Evolutionary conservation across 1,140 invertebrate species (phyloP).

Genomic region (Telenomus remus): DNA sequence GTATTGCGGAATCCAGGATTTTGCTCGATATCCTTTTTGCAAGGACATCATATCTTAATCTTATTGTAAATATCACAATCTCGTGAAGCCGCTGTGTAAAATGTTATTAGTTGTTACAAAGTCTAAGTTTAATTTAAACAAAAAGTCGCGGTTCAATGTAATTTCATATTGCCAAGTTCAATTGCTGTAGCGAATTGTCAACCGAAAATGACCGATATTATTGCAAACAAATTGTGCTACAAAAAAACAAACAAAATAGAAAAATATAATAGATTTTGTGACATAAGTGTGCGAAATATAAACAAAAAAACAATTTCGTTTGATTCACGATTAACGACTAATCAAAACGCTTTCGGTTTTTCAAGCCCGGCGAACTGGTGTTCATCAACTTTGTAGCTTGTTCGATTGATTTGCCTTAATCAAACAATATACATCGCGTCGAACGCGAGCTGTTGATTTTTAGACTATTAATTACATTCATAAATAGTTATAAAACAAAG

Average conservation of each 20-base stretch:
- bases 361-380: not conserved
- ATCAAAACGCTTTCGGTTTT: not conserved
- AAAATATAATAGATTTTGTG: too few relatives aligned
- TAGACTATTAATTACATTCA: too few relatives aligned
- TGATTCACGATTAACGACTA: too few relatives aligned
- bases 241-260: too few relatives aligned
- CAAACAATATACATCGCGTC: not conserved
- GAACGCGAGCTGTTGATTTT: too few relatives aligned
- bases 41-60: slow-evolving; percentile 37
- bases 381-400: slow-evolving; percentile 3
- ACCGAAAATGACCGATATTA: too few relatives aligned
- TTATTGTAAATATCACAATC: slow-evolving; percentile 35
- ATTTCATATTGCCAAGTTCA: too few relatives aligned
- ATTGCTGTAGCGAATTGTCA: too few relatives aligned
- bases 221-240: too few relatives aligned
- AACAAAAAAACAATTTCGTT: too few relatives aligned
- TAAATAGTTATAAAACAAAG: too few relatives aligned
- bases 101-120: slow-evolving; percentile 16
- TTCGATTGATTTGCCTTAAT: slow-evolving; percentile 10
- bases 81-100: slow-evolving; percentile 6
- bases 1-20: slow-evolving; percentile 11
- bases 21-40: slow-evolving; percentile 47
- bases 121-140: not conserved
- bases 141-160: not conserved
- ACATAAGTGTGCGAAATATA: too few relatives aligned